These are phyloP conservation scores for Anagrus nilaparvatae DNA, from an alignment of 1,140 invertebrate species.

Conservation along the genomic window DNA sequence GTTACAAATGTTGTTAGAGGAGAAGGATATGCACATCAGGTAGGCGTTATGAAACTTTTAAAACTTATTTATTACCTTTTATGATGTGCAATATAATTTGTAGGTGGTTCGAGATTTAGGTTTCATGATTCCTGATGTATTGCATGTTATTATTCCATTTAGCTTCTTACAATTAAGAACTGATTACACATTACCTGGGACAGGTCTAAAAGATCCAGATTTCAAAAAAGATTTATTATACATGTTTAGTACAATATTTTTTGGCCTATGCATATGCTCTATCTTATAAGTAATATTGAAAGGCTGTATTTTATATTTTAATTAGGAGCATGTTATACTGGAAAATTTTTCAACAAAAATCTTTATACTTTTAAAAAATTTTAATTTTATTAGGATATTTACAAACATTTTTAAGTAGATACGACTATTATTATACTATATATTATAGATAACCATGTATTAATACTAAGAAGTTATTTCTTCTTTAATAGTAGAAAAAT, in stretches of 20 bases:
- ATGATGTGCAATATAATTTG: conserved; percentile 6
- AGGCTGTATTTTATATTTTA: conserved; percentile 4
- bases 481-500: no score
- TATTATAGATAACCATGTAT: no score
- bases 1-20: conserved; percentile 59
- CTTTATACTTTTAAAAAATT: no score
- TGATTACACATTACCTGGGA: conserved; percentile 30
- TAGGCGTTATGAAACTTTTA: conserved; percentile 23
- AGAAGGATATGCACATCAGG: conserved; percentile 59
- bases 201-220: conserved; percentile 24
- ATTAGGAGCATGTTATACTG: neutral
- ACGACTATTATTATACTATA: no score
- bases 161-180: conserved; percentile 34
- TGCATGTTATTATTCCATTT: conserved; percentile 55
- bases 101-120: conserved; percentile 59
- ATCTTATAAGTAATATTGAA: conserved; percentile 22
- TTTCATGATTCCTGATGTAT: conserved; percentile 64
- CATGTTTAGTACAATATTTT: conserved; percentile 31
- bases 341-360: no score
- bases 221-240: conserved; percentile 33
- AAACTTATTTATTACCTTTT: conserved; percentile 4
- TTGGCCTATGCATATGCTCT: conserved; percentile 36
- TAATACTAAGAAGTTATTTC: no score
- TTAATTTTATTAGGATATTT: no score
- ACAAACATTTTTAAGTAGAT: no score